These are phyloP conservation scores for Lepidurus packardi DNA, from an alignment of 1,140 invertebrate genomes.

Conservation along the genomic window DNA sequence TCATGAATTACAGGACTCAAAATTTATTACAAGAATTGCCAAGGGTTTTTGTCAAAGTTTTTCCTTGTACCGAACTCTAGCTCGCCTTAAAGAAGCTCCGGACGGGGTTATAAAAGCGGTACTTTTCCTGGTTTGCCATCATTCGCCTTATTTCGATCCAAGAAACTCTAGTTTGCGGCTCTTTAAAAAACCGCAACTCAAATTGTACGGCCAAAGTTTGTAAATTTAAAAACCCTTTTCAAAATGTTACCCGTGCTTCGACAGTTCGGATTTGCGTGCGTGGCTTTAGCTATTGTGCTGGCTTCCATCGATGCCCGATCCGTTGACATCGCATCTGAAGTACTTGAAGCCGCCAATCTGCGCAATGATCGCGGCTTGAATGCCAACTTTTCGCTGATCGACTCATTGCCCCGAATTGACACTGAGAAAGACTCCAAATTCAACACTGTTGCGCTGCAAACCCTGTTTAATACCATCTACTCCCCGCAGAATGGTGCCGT, in stretches of 20 bases:
- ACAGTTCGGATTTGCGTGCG: neutral
- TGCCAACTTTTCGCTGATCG: neutral
- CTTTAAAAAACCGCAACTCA: neutral
- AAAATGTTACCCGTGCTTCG: neutral
- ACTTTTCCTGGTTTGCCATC: constrained; percentile 10
- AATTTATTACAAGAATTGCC: neutral
- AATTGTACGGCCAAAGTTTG: neutral
- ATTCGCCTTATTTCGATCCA: neutral
- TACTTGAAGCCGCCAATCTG: neutral
- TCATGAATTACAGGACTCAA: constrained; percentile 2
- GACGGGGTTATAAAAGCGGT: neutral
- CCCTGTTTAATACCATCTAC: neutral
- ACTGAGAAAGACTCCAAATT: neutral
- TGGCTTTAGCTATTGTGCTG: neutral
- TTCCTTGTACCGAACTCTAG: constrained; percentile 3
- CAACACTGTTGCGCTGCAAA: neutral
- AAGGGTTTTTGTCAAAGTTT: constrained; percentile 8
- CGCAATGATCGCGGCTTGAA: neutral
- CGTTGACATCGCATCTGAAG: neutral
- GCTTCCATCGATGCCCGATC: neutral
- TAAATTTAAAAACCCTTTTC: neutral
- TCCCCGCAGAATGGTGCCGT: neutral
- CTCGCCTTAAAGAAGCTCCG: neutral
- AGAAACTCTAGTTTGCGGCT: neutral
- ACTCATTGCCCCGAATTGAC: neutral